These are phyloP conservation scores for Felis chaus DNA, from an alignment of 2,113 vertebrate species.

Conservation along the genomic window DNA sequence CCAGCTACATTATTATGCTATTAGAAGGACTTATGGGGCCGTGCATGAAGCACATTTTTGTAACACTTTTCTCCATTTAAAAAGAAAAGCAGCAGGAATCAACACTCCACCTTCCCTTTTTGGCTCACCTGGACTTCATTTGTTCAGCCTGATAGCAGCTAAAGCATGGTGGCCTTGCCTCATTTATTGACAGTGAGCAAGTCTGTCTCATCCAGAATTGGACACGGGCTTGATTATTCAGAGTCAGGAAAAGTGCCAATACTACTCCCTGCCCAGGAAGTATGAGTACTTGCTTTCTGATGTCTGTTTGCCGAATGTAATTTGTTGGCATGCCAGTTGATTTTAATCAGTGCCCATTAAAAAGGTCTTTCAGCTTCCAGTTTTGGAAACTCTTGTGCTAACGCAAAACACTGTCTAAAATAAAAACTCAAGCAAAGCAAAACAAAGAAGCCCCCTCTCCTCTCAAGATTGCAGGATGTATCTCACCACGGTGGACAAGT, in stretches of 20 bases:
- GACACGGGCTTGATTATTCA: constrained; percentile 82
- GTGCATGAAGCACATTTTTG: background rate
- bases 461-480: background rate
- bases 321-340: constrained; percentile 86
- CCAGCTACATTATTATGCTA: background rate
- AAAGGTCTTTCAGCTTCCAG: constrained; percentile 78
- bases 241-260: constrained; percentile 82
- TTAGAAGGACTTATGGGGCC: background rate
- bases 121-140: constrained; percentile 33
- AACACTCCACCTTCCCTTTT: background rate
- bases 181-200: constrained; percentile 71
- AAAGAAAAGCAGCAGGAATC: constrained; percentile 22
- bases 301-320: constrained; percentile 85
- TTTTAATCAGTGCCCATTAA: constrained; percentile 84
- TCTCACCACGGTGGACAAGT: background rate
- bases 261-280: constrained; percentile 86
- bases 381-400: constrained; percentile 79
- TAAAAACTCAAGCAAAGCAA: background rate
- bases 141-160: background rate
- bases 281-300: constrained; percentile 86
- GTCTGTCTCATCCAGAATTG: constrained; percentile 73
- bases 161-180: constrained; percentile 65
- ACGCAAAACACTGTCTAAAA: constrained; percentile 54
- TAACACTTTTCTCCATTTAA: background rate
- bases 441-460: background rate